phyloP scores from a whole-genome alignment of 2,888 invertebrate species.

The Ophioninae sp. region DNA sequence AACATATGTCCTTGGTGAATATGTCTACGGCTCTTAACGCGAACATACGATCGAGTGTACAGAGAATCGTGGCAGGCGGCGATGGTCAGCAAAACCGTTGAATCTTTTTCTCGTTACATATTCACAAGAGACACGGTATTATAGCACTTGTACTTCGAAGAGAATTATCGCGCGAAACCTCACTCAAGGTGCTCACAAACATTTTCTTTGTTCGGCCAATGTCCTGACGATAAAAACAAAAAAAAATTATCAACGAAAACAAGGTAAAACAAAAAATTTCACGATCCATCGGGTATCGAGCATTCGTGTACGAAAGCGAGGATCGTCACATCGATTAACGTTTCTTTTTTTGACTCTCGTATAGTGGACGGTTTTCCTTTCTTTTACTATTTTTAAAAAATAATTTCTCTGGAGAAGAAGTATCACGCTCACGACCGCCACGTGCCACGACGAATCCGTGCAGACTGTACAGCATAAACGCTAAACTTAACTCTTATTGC shows the following conservation, averaged over 20 bases:
- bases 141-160: neutral
- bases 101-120: neutral
- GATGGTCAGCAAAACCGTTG: constrained; percentile 26
- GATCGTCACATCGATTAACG: neutral
- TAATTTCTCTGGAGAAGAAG: constrained; percentile 42
- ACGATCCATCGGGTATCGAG: constrained; percentile 9
- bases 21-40: constrained; percentile 74
- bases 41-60: constrained; percentile 69
- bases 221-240: constrained; percentile 10
- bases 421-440: constrained; percentile 67
- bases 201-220: neutral
- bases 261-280: neutral
- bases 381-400: constrained; percentile 42
- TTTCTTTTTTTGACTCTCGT: constrained; percentile 7
- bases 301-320: neutral
- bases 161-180: constrained; percentile 4
- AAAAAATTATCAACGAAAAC: neutral
- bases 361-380: constrained; percentile 44
- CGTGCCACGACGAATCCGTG: constrained; percentile 73
- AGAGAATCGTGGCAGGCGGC: constrained; percentile 31
- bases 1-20: constrained; percentile 74
- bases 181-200: neutral
- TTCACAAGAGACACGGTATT: constrained; percentile 7
- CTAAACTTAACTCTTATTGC: constrained; percentile 75
- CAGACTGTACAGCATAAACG: constrained; percentile 73